Conservation (phyloP, 2,113 vertebrate species). For the Lipophrys pholis region DNA sequence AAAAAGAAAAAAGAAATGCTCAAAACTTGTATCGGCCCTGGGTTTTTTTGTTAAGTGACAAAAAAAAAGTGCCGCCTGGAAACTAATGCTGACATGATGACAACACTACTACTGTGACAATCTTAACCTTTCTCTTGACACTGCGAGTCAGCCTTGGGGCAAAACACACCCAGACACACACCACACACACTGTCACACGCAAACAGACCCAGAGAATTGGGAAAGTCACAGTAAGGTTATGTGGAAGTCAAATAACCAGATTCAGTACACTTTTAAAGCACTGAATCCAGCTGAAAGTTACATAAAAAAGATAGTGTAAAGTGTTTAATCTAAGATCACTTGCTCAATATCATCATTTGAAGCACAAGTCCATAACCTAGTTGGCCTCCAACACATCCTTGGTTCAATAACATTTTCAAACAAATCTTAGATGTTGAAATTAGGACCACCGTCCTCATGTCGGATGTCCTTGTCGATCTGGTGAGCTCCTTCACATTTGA, state of each 20-base stretch:
- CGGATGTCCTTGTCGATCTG: slow-evolving; percentile 1
- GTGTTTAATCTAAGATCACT: slow-evolving; percentile 7
- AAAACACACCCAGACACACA: slow-evolving; percentile 5
- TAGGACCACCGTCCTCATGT: background rate
- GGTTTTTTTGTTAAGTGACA: background rate
- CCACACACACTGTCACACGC: slow-evolving; percentile 11
- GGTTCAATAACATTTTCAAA: background rate
- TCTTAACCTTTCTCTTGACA: slow-evolving; percentile 28
- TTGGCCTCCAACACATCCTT: background rate
- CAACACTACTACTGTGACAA: slow-evolving; percentile 12
- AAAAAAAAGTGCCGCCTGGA: slow-evolving; percentile 5
- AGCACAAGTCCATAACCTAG: too few species aligned
- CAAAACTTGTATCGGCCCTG: background rate
- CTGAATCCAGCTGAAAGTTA: slow-evolving; percentile 31
- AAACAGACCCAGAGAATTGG: slow-evolving; percentile 20
- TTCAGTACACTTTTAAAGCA: slow-evolving; percentile 35
- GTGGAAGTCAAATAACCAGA: slow-evolving; percentile 45
- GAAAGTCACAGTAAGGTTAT: slow-evolving; percentile 46
- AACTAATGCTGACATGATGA: slow-evolving; percentile 17
- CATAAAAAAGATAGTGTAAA: slow-evolving; percentile 1
- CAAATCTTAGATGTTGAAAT: too few species aligned
- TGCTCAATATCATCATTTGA: too few species aligned
- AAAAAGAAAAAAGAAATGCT: too few species aligned
- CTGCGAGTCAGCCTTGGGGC: slow-evolving; percentile 29
- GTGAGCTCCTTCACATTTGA: background rate